Conservation (phyloP, 2,113 vertebrate genomes). For the Sorex fumeus region DNA sequence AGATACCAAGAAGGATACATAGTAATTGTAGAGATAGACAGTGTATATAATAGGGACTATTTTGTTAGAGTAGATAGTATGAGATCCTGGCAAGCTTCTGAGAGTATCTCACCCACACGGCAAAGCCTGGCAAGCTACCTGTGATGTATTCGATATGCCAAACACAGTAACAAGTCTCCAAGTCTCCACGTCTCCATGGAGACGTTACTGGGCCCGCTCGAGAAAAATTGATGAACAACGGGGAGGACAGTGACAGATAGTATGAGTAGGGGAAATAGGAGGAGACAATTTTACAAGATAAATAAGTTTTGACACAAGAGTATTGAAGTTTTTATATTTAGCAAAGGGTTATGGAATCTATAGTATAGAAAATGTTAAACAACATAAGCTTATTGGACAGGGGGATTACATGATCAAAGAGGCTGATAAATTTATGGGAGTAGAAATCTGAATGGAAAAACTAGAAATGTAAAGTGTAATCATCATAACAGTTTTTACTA, state of each 20-base stretch:
- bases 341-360: slow-evolving; percentile 10
- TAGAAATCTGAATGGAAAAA: background rate
- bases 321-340: slow-evolving; percentile 50
- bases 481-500: background rate
- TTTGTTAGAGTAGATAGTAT: background rate
- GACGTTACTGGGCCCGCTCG: too few species aligned
- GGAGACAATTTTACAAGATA: slow-evolving; percentile 35
- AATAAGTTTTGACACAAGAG: background rate
- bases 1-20: slow-evolving; percentile 41
- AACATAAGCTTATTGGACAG: background rate
- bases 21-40: slow-evolving; percentile 15
- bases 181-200: too few species aligned
- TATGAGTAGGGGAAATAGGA: background rate
- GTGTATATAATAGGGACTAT: background rate
- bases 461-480: background rate
- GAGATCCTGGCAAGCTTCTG: too few species aligned
- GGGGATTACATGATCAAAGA: background rate
- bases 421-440: slow-evolving; percentile 2
- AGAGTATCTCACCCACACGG: too few species aligned
- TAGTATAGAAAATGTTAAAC: slow-evolving; percentile 22
- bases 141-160: too few species aligned
- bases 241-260: too few species aligned
- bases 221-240: too few species aligned
- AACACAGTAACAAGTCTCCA: too few species aligned
- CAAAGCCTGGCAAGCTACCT: too few species aligned